Evolutionary conservation across 2,113 vertebrate genomes (phyloP), one percentile per base, ranked within the genome.

Genomic region (Catagonus wagneri): DNA sequence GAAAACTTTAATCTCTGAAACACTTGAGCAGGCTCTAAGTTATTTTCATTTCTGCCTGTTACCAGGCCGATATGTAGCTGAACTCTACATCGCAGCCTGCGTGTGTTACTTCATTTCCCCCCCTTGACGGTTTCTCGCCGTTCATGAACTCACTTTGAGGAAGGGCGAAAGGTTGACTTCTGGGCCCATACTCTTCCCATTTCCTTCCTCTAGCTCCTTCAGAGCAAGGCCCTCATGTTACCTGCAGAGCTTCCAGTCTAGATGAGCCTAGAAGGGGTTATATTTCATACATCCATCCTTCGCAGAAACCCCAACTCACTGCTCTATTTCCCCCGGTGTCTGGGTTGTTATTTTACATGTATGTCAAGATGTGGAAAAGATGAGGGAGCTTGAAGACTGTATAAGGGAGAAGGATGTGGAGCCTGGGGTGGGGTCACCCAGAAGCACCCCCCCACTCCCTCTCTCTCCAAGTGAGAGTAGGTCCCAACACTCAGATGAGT

Each of bases 181-280:
- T n/a, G 74, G 50, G 19, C 23, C 72, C 34, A 0, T 29, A 29
- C 44, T 84, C 65, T 69, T n/a, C 39, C n/a, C 25, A 32, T 58
- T 50, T 90, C n/a, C 81, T 87, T 75, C 32, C 83, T 65, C 80
- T 14, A 2, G 60, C 16, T 91, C 32, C 34, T 83, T 52, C 71
- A 56, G 36, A 7, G 14, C 0, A 6, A 74, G n/a, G 13, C 63
- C 29, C 56, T 61, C 3, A 29, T 63, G 27, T 22, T 54, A 2
- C 1, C 2, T 2, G 89, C 52, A 23, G 39, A 76, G 52, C 84
- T 75, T 81, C 85, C 36, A 71, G 34, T 58, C 54, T 25, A 58
- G 52, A 52, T 22, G 2, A 50, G 52, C 78, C 79, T 54, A 7
- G 63, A 16, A 22, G 39, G 63, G 12, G 66, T 65, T 34, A 34